phyloP scores from a whole-genome alignment of 2,888 invertebrate genomes.

The Pheosia gnoma region DNA sequence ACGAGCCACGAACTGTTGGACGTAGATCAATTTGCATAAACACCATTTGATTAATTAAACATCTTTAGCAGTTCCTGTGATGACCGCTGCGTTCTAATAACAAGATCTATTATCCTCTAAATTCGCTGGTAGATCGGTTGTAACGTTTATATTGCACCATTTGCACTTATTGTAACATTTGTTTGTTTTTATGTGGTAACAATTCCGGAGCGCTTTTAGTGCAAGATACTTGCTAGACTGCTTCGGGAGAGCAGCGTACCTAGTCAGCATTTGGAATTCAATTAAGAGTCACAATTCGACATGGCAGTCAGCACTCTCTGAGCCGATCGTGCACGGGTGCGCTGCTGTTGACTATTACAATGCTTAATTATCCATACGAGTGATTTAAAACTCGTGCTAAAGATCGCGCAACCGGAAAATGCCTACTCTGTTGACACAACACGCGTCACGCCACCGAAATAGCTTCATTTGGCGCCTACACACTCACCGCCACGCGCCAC shows the following conservation, averaged over 20 bases:
- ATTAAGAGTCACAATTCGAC: no score
- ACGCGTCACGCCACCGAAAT: slow-evolving; percentile 15
- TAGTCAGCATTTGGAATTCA: no score
- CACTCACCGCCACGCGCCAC: background rate
- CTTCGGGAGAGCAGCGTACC: no score
- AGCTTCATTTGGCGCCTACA: slow-evolving; percentile 12
- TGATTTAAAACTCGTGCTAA: slow-evolving; percentile 25
- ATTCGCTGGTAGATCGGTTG: background rate
- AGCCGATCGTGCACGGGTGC: no score
- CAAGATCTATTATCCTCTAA: background rate
- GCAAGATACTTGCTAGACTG: no score
- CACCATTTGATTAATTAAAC: background rate
- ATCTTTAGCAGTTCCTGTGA: background rate
- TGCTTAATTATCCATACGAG: slow-evolving; percentile 1
- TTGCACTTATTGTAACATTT: no score
- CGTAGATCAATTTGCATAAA: slow-evolving; percentile 10
- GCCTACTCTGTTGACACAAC: slow-evolving; percentile 15
- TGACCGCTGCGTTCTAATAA: background rate
- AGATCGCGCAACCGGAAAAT: slow-evolving; percentile 33
- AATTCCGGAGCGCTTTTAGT: no score
- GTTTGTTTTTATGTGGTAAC: no score
- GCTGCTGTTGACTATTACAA: no score
- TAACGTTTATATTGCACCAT: no score
- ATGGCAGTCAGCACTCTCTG: no score
- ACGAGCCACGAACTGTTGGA: slow-evolving; percentile 4